Percentiles rank a stretch among this genome's conserved stretches.
These are phyloP conservation scores for Peromyscus californicus DNA, from an alignment of 2,113 vertebrate species.

Conservation along the genomic window DNA sequence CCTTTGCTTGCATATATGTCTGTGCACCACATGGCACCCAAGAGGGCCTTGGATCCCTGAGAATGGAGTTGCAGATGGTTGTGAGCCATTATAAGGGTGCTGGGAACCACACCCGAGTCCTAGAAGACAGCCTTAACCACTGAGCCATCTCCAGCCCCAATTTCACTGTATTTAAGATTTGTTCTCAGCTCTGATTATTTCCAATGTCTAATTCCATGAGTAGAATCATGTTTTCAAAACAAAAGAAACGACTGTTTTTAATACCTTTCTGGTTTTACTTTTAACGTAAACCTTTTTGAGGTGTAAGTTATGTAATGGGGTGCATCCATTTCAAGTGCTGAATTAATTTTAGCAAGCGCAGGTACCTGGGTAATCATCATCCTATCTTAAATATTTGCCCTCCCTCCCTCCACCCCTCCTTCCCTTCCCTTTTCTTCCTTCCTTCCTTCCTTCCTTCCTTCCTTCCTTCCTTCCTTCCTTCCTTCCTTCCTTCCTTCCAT, in stretches of 20 bases:
- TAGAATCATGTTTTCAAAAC: not conserved
- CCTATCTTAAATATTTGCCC: not conserved
- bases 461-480: too few relatives aligned
- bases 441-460: too few relatives aligned
- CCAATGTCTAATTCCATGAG: not conserved
- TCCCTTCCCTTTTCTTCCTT: too few relatives aligned
- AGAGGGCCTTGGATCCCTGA: not conserved
- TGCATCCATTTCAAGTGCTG: not conserved
- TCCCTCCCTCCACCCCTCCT: not conserved
- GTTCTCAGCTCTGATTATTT: not conserved
- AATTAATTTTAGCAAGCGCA: constrained; percentile 4
- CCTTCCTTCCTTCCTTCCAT: not conserved
- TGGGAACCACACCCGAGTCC: not conserved
- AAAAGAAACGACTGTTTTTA: not conserved
- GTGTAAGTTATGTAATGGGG: not conserved
- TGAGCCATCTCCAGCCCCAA: not conserved
- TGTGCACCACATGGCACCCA: not conserved
- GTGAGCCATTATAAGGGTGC: not conserved
- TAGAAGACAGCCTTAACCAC: not conserved
- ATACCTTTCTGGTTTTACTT: constrained; percentile 41
- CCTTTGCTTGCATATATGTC: not conserved
- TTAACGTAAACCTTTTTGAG: not conserved
- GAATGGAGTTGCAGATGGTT: not conserved
- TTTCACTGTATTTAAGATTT: not conserved
- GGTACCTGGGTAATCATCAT: not conserved